phyloP scores from a whole-genome alignment of 1,140 invertebrate species.

The Thrips palmi region DNA sequence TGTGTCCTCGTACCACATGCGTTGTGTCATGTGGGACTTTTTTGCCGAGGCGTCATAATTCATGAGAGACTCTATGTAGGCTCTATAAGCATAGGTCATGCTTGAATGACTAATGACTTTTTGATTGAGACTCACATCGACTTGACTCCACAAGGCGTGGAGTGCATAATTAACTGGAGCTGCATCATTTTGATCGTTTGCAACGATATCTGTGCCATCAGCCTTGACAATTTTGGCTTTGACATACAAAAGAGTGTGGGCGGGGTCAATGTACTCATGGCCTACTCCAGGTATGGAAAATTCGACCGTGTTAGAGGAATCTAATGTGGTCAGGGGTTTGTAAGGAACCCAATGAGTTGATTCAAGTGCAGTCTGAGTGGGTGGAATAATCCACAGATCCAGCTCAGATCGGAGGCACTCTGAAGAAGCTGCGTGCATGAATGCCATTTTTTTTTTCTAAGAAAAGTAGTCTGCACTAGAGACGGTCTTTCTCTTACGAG shows the following conservation, averaged over 20 bases:
- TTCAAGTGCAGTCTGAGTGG: conserved; percentile 24
- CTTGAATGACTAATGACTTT: conserved; percentile 23
- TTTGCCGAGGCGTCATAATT: conserved; percentile 23
- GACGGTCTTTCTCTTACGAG: conserved; percentile 2
- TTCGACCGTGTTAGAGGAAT: conserved; percentile 21
- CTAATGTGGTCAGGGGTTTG: conserved; percentile 23
- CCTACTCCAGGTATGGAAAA: conserved; percentile 22
- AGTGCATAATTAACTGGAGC: conserved; percentile 22
- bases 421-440: conserved; percentile 15
- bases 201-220: conserved; percentile 12
- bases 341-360: conserved; percentile 20
- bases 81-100: conserved; percentile 24
- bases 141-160: conserved; percentile 24
- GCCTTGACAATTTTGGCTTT: conserved; percentile 18
- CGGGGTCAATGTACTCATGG: conserved; percentile 23
- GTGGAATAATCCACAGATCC: conserved; percentile 24
- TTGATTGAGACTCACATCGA: conserved; percentile 26
- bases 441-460: conserved; percentile 15
- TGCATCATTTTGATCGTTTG: conserved; percentile 13
- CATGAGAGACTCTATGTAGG: conserved; percentile 25
- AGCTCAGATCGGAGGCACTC: conserved; percentile 22
- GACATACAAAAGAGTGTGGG: conserved; percentile 21
- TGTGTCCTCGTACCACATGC: conserved; percentile 16
- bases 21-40: conserved; percentile 20
- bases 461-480: too few species aligned